Conservation (phyloP, 2,113 vertebrate genomes). For the Bujurquina vittata region DNA sequence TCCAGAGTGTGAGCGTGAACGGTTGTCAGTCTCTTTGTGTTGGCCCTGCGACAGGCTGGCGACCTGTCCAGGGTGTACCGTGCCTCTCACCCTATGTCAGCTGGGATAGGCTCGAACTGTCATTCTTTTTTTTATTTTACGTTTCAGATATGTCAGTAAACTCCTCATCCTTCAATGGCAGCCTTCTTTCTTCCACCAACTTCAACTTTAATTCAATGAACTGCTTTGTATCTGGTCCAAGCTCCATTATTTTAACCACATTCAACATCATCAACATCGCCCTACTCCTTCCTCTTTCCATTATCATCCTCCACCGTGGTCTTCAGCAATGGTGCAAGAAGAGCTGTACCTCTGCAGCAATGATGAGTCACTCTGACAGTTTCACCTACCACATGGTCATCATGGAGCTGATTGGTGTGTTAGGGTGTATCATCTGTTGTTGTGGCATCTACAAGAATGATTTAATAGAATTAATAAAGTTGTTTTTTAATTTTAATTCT, state of each 20-base stretch:
- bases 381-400: constrained; percentile 9
- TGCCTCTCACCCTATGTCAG: too few species aligned
- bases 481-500: too few species aligned
- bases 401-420: constrained; percentile 3
- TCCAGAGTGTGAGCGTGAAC: too few species aligned
- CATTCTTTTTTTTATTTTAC: too few species aligned
- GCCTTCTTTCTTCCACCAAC: too few species aligned
- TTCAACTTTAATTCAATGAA: too few species aligned
- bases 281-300: constrained; percentile 14
- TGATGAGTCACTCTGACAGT: constrained; percentile 8
- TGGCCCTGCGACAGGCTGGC: too few species aligned
- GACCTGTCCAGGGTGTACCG: too few species aligned
- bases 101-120: too few species aligned
- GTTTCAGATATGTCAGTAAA: too few species aligned
- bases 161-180: too few species aligned
- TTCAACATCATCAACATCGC: neutral
- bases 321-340: neutral
- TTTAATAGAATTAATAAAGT: neutral
- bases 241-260: neutral
- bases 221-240: neutral
- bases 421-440: neutral
- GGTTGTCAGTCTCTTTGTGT: too few species aligned
- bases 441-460: neutral
- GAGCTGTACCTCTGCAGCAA: neutral
- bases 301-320: constrained; percentile 1